Evolutionary conservation across 2,888 invertebrate species (phyloP).

Genomic region (Temnothorax unifasciatus): DNA sequence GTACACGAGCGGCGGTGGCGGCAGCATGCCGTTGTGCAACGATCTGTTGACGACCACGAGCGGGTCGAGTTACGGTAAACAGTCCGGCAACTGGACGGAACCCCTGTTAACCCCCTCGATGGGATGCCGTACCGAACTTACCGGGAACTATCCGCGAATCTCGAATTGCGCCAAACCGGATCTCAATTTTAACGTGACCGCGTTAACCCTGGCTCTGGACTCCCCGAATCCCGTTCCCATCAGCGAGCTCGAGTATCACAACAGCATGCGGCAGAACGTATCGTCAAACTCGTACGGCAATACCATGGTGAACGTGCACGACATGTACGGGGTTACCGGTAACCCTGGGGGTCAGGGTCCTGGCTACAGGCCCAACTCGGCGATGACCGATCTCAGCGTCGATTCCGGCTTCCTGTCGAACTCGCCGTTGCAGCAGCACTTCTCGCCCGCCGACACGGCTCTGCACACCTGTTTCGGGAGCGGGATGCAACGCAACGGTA

Average conservation of each 20-base stretch:
- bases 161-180: constrained; percentile 77
- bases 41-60: constrained; percentile 75
- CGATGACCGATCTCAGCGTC: constrained; percentile 82
- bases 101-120: constrained; percentile 65
- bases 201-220: constrained; percentile 68
- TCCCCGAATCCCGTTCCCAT: constrained; percentile 75
- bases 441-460: constrained; percentile 81
- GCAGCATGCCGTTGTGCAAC: constrained; percentile 73
- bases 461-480: constrained; percentile 80
- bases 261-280: constrained; percentile 71
- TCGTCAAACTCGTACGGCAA: constrained; percentile 77
- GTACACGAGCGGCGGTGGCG: constrained; percentile 59
- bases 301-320: constrained; percentile 79
- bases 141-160: constrained; percentile 81
- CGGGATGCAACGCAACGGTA: constrained; percentile 79
- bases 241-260: constrained; percentile 77
- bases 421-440: constrained; percentile 83
- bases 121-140: constrained; percentile 78
- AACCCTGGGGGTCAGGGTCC: constrained; percentile 64
- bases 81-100: constrained; percentile 78
- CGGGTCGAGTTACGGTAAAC: constrained; percentile 65
- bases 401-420: constrained; percentile 83
- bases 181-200: constrained; percentile 81
- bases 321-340: constrained; percentile 77
- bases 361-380: constrained; percentile 80